Percentiles rank a stretch among this genome's conserved stretches.
Evolutionary conservation across 1,140 invertebrate species (phyloP).

Genomic region (Drosophila ohnishii): DNA sequence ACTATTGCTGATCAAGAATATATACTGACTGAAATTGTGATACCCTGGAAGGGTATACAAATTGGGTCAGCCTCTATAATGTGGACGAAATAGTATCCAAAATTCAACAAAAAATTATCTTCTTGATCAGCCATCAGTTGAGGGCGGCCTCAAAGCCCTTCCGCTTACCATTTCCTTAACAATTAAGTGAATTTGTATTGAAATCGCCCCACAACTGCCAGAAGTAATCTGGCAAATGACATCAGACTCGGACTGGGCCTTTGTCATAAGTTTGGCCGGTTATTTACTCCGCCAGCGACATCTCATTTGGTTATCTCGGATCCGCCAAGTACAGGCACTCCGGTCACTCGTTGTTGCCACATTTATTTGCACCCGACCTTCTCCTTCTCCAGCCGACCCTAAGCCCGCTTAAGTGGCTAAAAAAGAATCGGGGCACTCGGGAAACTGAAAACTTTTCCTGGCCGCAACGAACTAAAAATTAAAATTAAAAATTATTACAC

Average conservation of each 20-base stretch:
- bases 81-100: neutral
- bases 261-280: constrained; percentile 45
- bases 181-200: constrained; percentile 45
- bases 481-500: constrained; percentile 79
- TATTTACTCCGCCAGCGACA: constrained; percentile 42
- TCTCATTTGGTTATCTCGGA: constrained; percentile 52
- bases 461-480: constrained; percentile 73
- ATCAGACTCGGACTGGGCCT: constrained; percentile 37
- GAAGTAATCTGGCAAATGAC: constrained; percentile 48
- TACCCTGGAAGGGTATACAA: neutral
- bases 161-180: constrained; percentile 4
- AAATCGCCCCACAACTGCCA: constrained; percentile 30
- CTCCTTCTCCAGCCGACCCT: constrained; percentile 18
- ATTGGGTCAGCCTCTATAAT: neutral
- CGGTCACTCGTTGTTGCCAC: constrained; percentile 23
- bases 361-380: constrained; percentile 38
- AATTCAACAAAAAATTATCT: neutral
- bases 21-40: no score
- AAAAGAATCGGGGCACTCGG: constrained; percentile 21
- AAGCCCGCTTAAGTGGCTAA: constrained; percentile 57
- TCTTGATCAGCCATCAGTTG: neutral
- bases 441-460: constrained; percentile 39
- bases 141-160: neutral
- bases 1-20: no score
- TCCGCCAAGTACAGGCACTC: constrained; percentile 40